Evolutionary conservation across 1,140 invertebrate genomes (phyloP), one percentile per base, ranked within the genome.

Genomic region (Meloidogyne hapla): DNA sequence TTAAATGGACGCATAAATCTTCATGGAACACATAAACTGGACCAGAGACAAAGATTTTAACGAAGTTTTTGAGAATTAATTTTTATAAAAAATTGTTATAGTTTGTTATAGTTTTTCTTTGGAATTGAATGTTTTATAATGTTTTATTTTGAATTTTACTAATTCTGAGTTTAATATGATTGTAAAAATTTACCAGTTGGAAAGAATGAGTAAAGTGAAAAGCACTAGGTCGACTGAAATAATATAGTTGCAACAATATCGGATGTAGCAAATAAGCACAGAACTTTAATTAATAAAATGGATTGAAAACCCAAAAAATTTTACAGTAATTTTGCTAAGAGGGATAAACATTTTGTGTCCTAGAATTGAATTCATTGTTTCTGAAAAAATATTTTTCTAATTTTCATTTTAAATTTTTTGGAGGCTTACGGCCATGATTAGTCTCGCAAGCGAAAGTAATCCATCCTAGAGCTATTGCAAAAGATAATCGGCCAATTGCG

Each of bases 391-490:
- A 40, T 26, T 26, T 15, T 56, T 26, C 1, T 23, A 26, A 18
- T 40, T 1, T 6, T 33, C 9, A 33, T 33, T 33, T 33, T 8
- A 25, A 21, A 67, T 8, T 33, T 69, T 42, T 18, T 23, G 2
- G 13, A 56, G 13, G 12, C 15, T 69, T 88, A 92, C 93, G 93
- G 88, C 93, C 93, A 87, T 94, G 91, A 74, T 94, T 93, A 33
- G 92, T 93, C 25, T 93, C 92, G 84, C 94, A 95, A 1, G 93
- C 93, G 74, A 94, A 90, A 10, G 94, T 92, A 78, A 94, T 91
- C 94, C 94, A 96, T 0, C 92, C 90, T 18, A 95, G 87, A 23
- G 91, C 91, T 8, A 93, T 80, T 10, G 93, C 92, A 93, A 93
- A 95, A 18, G 92, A 90, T 65, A 92, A 92, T 85, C 94, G 92